Evolutionary conservation across 2,797 vertebrate genomes (phyloP), one percentile per base, ranked within the genome.

Genomic region (Ataeniobius toweri): DNA sequence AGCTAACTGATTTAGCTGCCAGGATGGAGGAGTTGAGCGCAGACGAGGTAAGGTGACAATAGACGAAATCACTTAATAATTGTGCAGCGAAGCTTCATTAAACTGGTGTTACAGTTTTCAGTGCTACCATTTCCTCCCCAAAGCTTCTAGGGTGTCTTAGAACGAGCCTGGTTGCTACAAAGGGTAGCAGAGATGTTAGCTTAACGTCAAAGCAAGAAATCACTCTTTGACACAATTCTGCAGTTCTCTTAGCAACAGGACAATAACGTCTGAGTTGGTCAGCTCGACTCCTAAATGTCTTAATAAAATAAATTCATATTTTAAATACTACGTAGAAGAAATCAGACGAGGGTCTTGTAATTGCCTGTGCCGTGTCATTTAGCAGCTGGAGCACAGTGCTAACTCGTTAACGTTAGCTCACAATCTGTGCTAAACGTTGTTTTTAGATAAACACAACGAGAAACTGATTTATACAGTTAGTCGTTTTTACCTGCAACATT

Each of bases 1-100:
- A 89, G 92, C 87, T 77, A 76, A 87, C 88, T 86, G 83, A 89
- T 73, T 86, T 89, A 94, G 96, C 96, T 95, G 94, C 95, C 90
- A 97, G 98, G 97, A 99, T 99, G 98, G 98, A 99, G 96, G 97
- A 99, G 94, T 95, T 99, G 92, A 99, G 97, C 95, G 97, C 98
- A 90, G 98, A 99, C 80, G 98, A 99, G 98, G 98, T 98, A 94
- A 97, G 96, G 56, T 76, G 79, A 83, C 67, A 81, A 26, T 44
- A 24, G 18, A 31, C 56, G 48, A 76, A n/a, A 8, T 4, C 7
- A 13, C 6, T 24, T 26, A 71, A 41, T 10, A 1, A 22, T 5
- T 22, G 3, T 1, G 0, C 20, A 31, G 0, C 26, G 41, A 31
- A n/a, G 24, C 20, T 14, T 13, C 12, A 13, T 36, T 13, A 68